Conservation (phyloP, 2,888 invertebrate species). For the Arrhopalites spinosus region DNA sequence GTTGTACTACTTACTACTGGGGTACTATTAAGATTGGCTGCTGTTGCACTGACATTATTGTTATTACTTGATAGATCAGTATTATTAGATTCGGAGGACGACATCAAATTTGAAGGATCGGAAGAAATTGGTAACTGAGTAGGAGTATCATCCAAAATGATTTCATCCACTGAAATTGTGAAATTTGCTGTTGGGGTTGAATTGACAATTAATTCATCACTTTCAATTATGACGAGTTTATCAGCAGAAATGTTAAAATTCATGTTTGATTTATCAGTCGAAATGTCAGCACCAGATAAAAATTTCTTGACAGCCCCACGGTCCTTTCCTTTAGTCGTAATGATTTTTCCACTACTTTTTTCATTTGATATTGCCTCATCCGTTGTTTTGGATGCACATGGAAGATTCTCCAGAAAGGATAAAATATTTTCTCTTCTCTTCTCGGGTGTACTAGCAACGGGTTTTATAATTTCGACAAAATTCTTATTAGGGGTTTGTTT, state of each 20-base stretch:
- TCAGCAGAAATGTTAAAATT: too few species aligned
- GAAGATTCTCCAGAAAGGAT: constrained; percentile 12
- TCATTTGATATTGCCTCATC: background rate
- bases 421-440: constrained; percentile 27
- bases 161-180: background rate
- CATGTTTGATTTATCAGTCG: too few species aligned
- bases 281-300: too few species aligned
- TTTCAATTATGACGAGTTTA: too few species aligned
- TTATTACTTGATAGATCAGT: too few species aligned
- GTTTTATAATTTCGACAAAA: constrained; percentile 6
- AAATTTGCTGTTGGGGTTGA: background rate
- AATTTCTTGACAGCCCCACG: too few species aligned
- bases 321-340: background rate
- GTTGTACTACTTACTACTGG: too few species aligned
- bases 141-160: background rate
- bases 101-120: too few species aligned
- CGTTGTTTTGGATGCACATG: background rate
- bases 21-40: too few species aligned
- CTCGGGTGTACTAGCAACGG: constrained; percentile 25
- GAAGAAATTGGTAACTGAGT: background rate
- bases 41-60: too few species aligned
- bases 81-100: too few species aligned
- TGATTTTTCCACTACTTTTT: background rate
- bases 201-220: background rate
- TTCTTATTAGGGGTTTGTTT: background rate